Conservation (phyloP, 2,797 vertebrate genomes). For the Schizopygopsis malacanthus region DNA sequence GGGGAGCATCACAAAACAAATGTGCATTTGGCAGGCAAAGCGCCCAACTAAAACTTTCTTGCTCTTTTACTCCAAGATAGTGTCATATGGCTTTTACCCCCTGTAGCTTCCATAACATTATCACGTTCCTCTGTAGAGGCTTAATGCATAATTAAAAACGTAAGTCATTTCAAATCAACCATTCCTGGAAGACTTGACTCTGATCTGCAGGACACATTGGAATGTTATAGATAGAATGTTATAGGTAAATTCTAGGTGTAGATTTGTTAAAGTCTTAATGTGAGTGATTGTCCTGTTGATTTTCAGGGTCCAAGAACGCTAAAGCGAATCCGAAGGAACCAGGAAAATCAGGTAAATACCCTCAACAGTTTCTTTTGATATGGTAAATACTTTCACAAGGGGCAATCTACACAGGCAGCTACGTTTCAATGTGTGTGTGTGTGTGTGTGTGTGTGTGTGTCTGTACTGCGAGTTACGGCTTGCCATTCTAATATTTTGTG, state of each 20-base stretch:
- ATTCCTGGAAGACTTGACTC: constrained; percentile 12
- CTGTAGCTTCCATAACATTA: constrained; percentile 42
- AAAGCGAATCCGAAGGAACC: constrained; percentile 86
- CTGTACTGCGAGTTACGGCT: constrained; percentile 66
- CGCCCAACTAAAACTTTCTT: constrained; percentile 17
- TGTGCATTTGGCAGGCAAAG: constrained; percentile 41
- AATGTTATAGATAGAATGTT: background rate
- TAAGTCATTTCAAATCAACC: constrained; percentile 22
- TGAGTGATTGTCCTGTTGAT: constrained; percentile 26
- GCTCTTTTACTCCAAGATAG: constrained; percentile 44
- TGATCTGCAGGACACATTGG: background rate
- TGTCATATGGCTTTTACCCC: constrained; percentile 53
- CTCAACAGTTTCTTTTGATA: background rate
- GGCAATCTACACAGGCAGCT: constrained; percentile 21
- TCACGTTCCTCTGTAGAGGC: constrained; percentile 17
- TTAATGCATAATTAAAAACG: constrained; percentile 31
- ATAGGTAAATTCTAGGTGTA: background rate
- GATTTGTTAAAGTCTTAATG: background rate
- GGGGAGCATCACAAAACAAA: constrained; percentile 39
- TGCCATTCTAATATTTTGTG: constrained; percentile 72
- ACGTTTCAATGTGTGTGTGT: constrained; percentile 35
- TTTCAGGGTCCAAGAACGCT: constrained; percentile 87
- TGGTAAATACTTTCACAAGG: background rate
- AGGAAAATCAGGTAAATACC: constrained; percentile 91
- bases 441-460: constrained; percentile 33